Percentiles rank a stretch among this genome's conserved stretches.
phyloP scores from a whole-genome alignment of 2,888 invertebrate genomes.

The Spialia ferax region DNA sequence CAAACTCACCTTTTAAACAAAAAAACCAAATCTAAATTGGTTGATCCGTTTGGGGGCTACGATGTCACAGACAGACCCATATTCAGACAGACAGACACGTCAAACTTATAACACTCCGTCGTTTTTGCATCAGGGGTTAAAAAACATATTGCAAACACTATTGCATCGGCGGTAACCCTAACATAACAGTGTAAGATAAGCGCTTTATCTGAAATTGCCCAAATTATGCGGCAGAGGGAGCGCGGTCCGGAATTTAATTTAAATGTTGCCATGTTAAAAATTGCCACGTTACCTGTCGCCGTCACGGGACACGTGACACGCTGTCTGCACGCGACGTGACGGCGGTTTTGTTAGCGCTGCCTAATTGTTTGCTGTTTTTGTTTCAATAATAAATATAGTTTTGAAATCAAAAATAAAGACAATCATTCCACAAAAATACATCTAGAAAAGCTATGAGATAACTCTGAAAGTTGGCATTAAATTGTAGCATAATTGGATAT shows the following conservation, averaged over 20 bases:
- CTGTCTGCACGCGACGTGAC: slow-evolving; percentile 45
- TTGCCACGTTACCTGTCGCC: slow-evolving; percentile 76
- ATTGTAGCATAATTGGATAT: too few relatives aligned
- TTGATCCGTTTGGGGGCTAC: too few relatives aligned
- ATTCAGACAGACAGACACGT: too few relatives aligned
- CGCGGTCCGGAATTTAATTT: slow-evolving; percentile 72
- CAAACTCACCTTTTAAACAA: too few relatives aligned
- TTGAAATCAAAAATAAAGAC: not conserved
- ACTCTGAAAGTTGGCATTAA: too few relatives aligned
- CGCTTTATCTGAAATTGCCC: slow-evolving; percentile 73
- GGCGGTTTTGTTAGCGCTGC: slow-evolving; percentile 37
- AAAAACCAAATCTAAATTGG: too few relatives aligned
- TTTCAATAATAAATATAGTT: slow-evolving; percentile 15
- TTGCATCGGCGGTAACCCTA: slow-evolving; percentile 33
- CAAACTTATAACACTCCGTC: too few relatives aligned
- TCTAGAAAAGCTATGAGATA: too few relatives aligned
- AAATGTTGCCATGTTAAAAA: slow-evolving; percentile 80
- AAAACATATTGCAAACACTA: too few relatives aligned
- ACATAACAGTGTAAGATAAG: slow-evolving; percentile 63
- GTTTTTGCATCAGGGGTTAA: too few relatives aligned
- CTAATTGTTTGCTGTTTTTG: slow-evolving; percentile 37
- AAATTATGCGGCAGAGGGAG: slow-evolving; percentile 65
- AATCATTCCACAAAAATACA: too few relatives aligned
- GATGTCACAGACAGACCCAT: too few relatives aligned
- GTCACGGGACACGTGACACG: slow-evolving; percentile 42